Evolutionary conservation across 1,140 invertebrate genomes (phyloP), one percentile per base, ranked within the genome.

Genomic region (Acromyrmex echinatior): DNA sequence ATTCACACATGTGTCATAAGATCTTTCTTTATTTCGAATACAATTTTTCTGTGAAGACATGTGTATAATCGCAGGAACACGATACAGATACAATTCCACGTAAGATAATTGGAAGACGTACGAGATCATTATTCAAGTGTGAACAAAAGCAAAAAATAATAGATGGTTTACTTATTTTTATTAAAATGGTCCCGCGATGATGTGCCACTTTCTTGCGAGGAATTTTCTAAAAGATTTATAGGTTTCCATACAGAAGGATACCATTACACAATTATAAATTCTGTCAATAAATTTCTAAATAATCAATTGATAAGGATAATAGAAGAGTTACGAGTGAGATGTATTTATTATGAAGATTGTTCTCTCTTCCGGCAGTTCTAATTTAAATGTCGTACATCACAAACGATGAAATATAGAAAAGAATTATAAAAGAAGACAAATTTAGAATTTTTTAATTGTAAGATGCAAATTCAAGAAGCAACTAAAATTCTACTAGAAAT

Each of bases 61-160:
- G 21, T 25, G 39, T 49, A 25, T 82, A 74, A 87, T 91, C 80
- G 70, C 90, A 91, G 84, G 80, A 91, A 62, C 86, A 88, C 63
- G 84, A 86, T 86, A 70, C 63, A 81, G 66, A 88, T 39, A 80
- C 79, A 90, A 91, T 74, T 71, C 66, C 66, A 56, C 74, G 66
- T 89, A 70, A 86, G 84, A 88, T 88, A 74, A 89, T 65, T 92
- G 92, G 92, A 92, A 92, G 91, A 92, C 92, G 81, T 91, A 92
- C 87, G 78, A 92, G 92, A 91, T 91, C 86, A 60, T 92, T 87
- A 92, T 82, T 74, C 45, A 87, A 88, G 86, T 87, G 25, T 65
- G 60, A 89, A 87, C 49, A 58, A 92, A 91, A 68, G 25, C 49
- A 88, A 89, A 39, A 39, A 39, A 39, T 58, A 85, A 87, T 58